Base-by-base conservation (phyloP, 2,888 invertebrate species). In the Tigriopus californicus region DNA sequence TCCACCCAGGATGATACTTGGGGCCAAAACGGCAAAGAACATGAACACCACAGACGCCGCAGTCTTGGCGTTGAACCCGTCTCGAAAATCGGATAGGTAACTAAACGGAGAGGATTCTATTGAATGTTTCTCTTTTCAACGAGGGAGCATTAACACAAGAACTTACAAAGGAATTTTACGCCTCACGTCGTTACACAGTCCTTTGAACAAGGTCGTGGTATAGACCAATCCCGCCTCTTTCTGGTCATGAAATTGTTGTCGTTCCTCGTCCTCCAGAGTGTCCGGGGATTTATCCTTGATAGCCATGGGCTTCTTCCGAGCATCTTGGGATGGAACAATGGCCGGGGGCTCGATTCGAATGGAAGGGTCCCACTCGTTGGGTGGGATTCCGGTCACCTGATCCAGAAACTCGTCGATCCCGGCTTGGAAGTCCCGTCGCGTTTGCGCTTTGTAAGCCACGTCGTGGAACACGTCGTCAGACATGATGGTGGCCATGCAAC, bases 401-500 rank as follows among this genome's bases (percentile, higher is more conserved):
- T 95, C 94, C 53, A 97, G 75, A 70, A 95, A 95, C 72, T 95
- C 95, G 71, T 97, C 95, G 56, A 97, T 82, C 3, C 94, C 97
- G 33, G 92, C 88, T 64, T 97, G 71, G 59, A 97, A 75, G 70
- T 97, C 94, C 68, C 87, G 84, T 61, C 88, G 77, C 70, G 84
- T 85, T 65, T 81, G 81, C 0, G 91, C 90, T 66, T 88, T 80
- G 70, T 94, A 94, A 5, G 92, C 92, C n/a, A 94, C 90, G 73
- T 94, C 92, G 70, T 94, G 92, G 71, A 94, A 94, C 67, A 94
- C 89, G 76, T 98, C 95, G 72, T 98, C 97, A 0, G 92, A 90
- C 90, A 97, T 90, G 58, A 97, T 76, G 1, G 95, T 95, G 46
- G 92, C 94, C 82, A 98, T 92, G 11, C 94, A 92, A 64, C 97